A percentile compares a stretch with the other conserved stretches of the same genome.
These are phyloP conservation scores for Junonia oenone DNA, from an alignment of 2,888 invertebrate species.

Conservation along the genomic window DNA sequence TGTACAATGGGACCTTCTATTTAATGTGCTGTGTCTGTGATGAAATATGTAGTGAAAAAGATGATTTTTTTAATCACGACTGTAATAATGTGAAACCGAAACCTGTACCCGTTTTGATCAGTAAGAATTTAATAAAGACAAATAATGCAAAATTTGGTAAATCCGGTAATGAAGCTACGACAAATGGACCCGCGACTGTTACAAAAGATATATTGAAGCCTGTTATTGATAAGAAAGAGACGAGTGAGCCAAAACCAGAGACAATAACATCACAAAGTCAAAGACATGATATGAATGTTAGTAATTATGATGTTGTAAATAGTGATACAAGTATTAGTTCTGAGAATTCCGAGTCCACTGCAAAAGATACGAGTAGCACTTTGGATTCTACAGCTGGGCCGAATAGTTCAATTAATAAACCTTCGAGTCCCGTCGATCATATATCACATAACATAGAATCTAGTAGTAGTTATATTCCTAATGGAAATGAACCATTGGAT, in stretches of 20 bases:
- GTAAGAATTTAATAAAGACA: constrained; percentile 60
- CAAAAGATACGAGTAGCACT: constrained; percentile 50
- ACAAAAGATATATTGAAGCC: constrained; percentile 44
- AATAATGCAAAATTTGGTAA: constrained; percentile 53
- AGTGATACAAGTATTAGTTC: constrained; percentile 54
- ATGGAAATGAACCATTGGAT: constrained; percentile 60
- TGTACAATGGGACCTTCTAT: constrained; percentile 84
- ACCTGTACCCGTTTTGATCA: constrained; percentile 72
- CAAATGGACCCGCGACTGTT: constrained; percentile 50
- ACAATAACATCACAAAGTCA: constrained; percentile 42
- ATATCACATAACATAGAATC: constrained; percentile 31
- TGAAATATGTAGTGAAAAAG: constrained; percentile 86
- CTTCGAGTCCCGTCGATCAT: constrained; percentile 38
- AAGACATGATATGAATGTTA: constrained; percentile 35
- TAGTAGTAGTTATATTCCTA: constrained; percentile 35
- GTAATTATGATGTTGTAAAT: constrained; percentile 41
- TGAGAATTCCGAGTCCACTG: constrained; percentile 43
- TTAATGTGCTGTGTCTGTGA: constrained; percentile 90
- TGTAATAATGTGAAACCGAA: constrained; percentile 79
- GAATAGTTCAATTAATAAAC: constrained; percentile 45
- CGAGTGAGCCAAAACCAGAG: constrained; percentile 46
- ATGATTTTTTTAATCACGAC: constrained; percentile 87
- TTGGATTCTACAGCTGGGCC: constrained; percentile 52
- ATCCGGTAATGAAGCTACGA: constrained; percentile 45
- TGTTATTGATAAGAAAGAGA: constrained; percentile 49